Conservation (phyloP, 1,140 invertebrate species). For the Drosophila quadrilineata region DNA sequence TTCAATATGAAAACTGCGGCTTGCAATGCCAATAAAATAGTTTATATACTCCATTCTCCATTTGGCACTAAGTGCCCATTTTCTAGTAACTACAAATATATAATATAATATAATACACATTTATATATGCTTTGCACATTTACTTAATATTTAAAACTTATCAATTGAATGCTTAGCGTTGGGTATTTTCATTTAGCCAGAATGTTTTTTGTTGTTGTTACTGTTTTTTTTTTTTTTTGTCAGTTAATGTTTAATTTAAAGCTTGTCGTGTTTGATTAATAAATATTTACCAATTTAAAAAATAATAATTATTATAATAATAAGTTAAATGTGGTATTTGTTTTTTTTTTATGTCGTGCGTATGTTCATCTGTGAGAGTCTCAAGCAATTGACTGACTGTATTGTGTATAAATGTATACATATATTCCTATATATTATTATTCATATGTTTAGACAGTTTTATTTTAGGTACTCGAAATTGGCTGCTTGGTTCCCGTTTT, state of each 20-base stretch:
- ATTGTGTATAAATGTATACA: no score
- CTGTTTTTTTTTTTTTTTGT: constrained; percentile 13
- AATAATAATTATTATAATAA: constrained; percentile 22
- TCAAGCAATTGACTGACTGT: constrained; percentile 35
- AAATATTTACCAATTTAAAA: constrained; percentile 18
- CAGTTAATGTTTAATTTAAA: constrained; percentile 70
- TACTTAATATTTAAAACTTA: constrained; percentile 59
- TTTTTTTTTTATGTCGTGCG: background rate
- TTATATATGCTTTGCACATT: constrained; percentile 66
- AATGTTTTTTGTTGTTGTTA: constrained; percentile 43
- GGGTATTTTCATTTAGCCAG: constrained; percentile 38
- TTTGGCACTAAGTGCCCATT: constrained; percentile 54
- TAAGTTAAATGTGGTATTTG: constrained; percentile 6
- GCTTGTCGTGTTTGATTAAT: constrained; percentile 48
- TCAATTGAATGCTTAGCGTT: constrained; percentile 69
- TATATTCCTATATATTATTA: no score
- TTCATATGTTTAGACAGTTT: constrained; percentile 36
- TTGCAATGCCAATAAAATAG: constrained; percentile 25
- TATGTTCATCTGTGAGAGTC: constrained; percentile 8
- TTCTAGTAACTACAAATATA: constrained; percentile 19
- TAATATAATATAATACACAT: constrained; percentile 51
- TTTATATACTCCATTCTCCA: background rate
- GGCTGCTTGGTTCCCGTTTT: constrained; percentile 41
- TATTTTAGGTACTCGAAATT: constrained; percentile 44
- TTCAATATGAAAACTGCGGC: constrained; percentile 75